These are phyloP conservation scores for Oceanites oceanicus DNA, from an alignment of 2,113 vertebrate genomes.

Conservation along the genomic window DNA sequence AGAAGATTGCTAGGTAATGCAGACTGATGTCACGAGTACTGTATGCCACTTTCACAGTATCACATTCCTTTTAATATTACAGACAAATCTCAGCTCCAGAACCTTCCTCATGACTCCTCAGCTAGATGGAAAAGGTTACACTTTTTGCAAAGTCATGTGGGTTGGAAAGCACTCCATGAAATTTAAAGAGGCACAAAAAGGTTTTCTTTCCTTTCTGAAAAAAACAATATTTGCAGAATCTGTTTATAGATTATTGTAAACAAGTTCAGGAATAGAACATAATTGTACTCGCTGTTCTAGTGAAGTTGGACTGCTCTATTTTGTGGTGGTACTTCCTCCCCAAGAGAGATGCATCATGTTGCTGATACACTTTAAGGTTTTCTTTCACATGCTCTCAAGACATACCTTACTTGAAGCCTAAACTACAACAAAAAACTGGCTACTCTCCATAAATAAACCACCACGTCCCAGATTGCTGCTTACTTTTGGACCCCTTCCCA, in stretches of 20 bases:
- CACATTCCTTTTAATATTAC: background rate
- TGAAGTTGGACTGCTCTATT: background rate
- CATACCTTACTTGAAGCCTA: background rate
- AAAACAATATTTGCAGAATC: background rate
- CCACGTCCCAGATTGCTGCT: background rate
- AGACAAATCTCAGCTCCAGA: background rate
- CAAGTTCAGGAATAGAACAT: slow-evolving; percentile 20
- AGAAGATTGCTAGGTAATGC: background rate
- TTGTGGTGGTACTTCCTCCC: background rate
- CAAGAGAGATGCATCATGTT: background rate
- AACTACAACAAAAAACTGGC: background rate
- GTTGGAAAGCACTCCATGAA: background rate
- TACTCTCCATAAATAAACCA: background rate
- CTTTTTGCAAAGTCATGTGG: background rate
- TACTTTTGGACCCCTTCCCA: background rate
- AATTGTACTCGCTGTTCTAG: background rate
- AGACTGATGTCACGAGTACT: background rate
- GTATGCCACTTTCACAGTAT: background rate
- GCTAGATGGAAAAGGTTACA: background rate
- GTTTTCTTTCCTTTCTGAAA: background rate
- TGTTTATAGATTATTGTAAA: slow-evolving; percentile 8
- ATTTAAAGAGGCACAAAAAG: background rate
- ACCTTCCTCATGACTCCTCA: background rate
- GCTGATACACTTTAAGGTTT: background rate
- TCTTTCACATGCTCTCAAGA: background rate